Conservation (phyloP, 2,888 invertebrate genomes). For the Platerodrilus igneus region DNA sequence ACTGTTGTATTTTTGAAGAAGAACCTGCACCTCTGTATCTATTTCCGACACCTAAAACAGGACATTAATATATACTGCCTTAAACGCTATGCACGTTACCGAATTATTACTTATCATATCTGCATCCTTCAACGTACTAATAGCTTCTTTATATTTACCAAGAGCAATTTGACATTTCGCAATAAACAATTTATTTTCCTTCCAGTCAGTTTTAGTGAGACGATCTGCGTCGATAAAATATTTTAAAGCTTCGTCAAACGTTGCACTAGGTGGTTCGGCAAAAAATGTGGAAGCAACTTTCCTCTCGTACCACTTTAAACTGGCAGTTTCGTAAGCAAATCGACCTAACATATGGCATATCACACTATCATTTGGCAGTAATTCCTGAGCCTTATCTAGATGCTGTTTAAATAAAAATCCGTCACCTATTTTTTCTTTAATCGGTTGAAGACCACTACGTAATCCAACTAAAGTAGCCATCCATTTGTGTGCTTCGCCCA, state of each 20-base stretch:
- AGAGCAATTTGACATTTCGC: slow-evolving; percentile 56
- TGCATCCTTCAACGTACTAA: slow-evolving; percentile 49
- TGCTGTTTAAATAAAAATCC: slow-evolving; percentile 64
- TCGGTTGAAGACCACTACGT: slow-evolving; percentile 55
- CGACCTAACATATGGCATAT: slow-evolving; percentile 66
- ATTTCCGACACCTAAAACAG: slow-evolving; percentile 37
- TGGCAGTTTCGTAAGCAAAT: slow-evolving; percentile 60
- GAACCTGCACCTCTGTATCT: slow-evolving; percentile 36
- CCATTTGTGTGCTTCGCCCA: slow-evolving; percentile 67
- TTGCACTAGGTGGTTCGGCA: slow-evolving; percentile 58
- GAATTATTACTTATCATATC: slow-evolving; percentile 20
- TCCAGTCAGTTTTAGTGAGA: slow-evolving; percentile 51
- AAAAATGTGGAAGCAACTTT: slow-evolving; percentile 61
- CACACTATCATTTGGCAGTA: slow-evolving; percentile 58
- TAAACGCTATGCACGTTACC: background rate
- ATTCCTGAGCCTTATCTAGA: slow-evolving; percentile 58
- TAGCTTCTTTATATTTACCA: slow-evolving; percentile 49
- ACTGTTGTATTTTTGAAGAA: slow-evolving; percentile 38
- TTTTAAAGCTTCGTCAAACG: slow-evolving; percentile 58
- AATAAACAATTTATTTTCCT: slow-evolving; percentile 55
- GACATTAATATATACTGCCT: slow-evolving; percentile 14
- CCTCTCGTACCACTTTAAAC: slow-evolving; percentile 53
- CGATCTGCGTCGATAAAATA: slow-evolving; percentile 54
- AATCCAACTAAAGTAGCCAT: slow-evolving; percentile 64
- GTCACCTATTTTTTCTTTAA: slow-evolving; percentile 61